These are phyloP conservation scores for Apostichopus leukothele DNA, from an alignment of 53 echinoderm and acorn worm species.

Conservation along the genomic window DNA sequence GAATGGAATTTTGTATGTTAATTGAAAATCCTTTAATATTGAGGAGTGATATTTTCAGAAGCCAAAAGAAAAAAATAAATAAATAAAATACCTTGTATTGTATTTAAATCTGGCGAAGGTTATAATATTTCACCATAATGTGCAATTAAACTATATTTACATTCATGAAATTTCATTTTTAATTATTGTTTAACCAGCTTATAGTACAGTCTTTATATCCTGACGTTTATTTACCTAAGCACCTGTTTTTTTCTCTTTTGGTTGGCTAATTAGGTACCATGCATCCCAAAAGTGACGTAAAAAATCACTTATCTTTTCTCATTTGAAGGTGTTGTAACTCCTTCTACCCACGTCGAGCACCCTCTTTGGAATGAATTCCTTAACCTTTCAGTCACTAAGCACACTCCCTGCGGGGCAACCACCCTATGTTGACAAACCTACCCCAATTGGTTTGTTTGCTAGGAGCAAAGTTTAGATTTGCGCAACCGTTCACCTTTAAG, in stretches of 20 bases:
- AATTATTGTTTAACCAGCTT: constrained; percentile 2
- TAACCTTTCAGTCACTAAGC: too few species aligned
- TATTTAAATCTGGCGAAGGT: too few species aligned
- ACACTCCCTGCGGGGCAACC: neutral
- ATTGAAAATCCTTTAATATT: too few species aligned
- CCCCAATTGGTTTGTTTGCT: neutral
- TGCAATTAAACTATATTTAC: neutral
- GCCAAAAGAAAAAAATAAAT: too few species aligned
- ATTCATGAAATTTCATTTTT: neutral
- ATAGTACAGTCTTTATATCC: neutral
- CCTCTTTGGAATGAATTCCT: too few species aligned
- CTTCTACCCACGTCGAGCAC: too few species aligned
- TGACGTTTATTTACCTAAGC: neutral
- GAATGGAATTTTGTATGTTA: too few species aligned
- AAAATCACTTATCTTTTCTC: neutral
- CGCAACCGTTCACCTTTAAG: neutral
- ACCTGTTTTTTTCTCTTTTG: neutral
- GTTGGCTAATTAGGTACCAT: neutral
- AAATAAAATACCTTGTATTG: too few species aligned
- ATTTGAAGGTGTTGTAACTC: too few species aligned
- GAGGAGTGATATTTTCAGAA: too few species aligned
- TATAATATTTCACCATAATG: neutral
- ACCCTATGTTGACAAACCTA: neutral
- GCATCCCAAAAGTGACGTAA: neutral
- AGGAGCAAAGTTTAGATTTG: neutral